phyloP scores from a whole-genome alignment of 2,888 invertebrate species.

The Ligdia adustata region DNA sequence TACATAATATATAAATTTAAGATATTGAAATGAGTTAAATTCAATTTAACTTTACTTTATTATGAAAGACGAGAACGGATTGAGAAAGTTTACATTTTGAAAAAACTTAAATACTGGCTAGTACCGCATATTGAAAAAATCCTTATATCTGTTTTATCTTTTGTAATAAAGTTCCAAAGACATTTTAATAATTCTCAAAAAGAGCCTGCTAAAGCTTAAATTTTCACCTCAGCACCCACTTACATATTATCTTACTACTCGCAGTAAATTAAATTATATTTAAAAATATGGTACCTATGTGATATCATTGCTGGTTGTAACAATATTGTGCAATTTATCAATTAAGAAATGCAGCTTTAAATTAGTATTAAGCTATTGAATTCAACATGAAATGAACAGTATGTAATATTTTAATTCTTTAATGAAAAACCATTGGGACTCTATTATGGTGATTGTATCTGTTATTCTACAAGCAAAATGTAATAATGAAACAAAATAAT shows the following conservation, averaged over 20 bases:
- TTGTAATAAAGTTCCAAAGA: constrained; percentile 2
- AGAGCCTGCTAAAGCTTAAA: constrained; percentile 15
- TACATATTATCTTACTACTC: no score
- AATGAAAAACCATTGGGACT: no score
- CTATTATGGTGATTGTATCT: no score
- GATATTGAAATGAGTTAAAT: no score
- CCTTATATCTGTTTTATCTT: background rate
- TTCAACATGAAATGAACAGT: no score
- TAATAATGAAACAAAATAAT: no score
- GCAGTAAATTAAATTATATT: constrained; percentile 4
- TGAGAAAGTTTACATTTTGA: background rate
- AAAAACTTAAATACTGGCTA: no score
- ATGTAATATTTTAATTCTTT: no score
- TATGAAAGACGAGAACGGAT: background rate
- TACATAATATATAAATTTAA: constrained; percentile 5
- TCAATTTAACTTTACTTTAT: constrained; percentile 7
- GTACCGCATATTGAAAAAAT: no score
- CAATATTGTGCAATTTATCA: constrained; percentile 61
- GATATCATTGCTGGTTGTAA: constrained; percentile 73
- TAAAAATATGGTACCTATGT: constrained; percentile 55
- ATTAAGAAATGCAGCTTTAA: constrained; percentile 65
- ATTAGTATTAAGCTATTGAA: constrained; percentile 58
- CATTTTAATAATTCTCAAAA: constrained; percentile 14
- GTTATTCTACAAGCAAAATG: no score
- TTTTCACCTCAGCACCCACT: constrained; percentile 34